phyloP scores from a whole-genome alignment of 2,113 vertebrate species.

The Triplophysa rosa region DNA sequence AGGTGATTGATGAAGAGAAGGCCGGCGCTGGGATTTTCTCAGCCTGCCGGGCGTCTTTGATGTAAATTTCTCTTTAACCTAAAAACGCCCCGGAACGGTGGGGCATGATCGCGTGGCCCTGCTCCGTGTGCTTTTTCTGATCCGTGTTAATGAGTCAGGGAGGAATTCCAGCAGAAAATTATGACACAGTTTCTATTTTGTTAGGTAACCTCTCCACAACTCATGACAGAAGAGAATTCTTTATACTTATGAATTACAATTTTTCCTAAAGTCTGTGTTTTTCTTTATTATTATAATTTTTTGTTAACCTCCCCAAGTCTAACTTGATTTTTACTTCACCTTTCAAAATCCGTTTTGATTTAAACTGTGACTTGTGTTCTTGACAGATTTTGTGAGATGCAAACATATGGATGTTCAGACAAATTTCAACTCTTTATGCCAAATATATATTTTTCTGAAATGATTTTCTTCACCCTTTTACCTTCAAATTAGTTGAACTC shows the following conservation, averaged over 20 bases:
- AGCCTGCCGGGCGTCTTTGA: conserved; percentile 40
- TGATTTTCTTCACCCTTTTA: not conserved
- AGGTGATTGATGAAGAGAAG: conserved; percentile 61
- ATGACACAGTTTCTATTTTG: no score
- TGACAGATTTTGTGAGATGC: no score
- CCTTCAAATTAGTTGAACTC: not conserved
- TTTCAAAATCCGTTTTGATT: no score
- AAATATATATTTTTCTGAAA: not conserved
- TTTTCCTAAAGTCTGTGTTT: no score
- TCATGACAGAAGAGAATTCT: no score
- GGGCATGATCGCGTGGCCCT: not conserved
- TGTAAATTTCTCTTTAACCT: conserved; percentile 8
- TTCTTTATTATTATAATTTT: no score
- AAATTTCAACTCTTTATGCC: not conserved
- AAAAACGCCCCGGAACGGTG: not conserved
- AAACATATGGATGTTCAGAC: no score
- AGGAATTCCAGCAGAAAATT: not conserved
- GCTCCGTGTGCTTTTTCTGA: not conserved
- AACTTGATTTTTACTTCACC: no score
- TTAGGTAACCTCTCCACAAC: no score
- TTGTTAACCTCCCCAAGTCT: no score
- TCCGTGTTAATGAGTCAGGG: not conserved
- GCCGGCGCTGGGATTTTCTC: not conserved
- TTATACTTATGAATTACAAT: not conserved
- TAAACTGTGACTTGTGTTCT: no score